Base-by-base conservation (phyloP, 2,113 vertebrate genomes). In the Austrofundulus limnaeus region DNA sequence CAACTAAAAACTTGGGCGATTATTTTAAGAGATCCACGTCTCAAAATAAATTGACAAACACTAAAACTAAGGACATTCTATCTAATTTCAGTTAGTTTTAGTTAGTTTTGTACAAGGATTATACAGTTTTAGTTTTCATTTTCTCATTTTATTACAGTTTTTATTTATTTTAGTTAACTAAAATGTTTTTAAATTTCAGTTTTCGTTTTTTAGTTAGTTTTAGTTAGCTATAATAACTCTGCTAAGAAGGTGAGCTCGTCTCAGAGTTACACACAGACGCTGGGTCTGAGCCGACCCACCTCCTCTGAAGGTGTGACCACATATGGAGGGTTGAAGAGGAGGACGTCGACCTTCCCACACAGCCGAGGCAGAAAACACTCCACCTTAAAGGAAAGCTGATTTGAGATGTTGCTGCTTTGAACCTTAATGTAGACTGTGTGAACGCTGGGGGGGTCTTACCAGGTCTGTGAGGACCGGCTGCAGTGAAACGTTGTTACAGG, bases 311-410 rank as follows among this genome's bases (percentile, higher is more conserved):
- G 94, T 2, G 97, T 99, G 72, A 95, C 94, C 19, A 98, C 97
- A 0, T 98, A 99, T 0, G 96, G 96, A 12, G 96, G 97, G 72
- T 99, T 99, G 84, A 99, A 98, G 5, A 99, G 75, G 50, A 99
- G 91, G 11, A 99, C 88, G 39, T 98, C 96, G 71, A 99, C 95
- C 47, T 93, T 90, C n/a, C 91, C 94, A 56, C 89, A 81, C 60
- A 99, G 59, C 65, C 93, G 90, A 14, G 96, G 94, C 66, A 94
- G 80, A 24, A 98, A 84, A 75, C 92, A 82, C 66, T 92, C 82
- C 45, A 92, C 94, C 96, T 98, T 4, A n/a, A 1, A 53, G 6
- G 1, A 37, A 0, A 6, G 2, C 11, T 31, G 11, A 19, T 11
- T 46, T 65, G 9, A 54, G 25, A 54, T 17, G 10, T 10, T 1